A percentile compares a stretch with the other conserved stretches of the same genome.
These are phyloP conservation scores for Therioaphis trifolii DNA, from an alignment of 2,888 invertebrate species.

Conservation along the genomic window DNA sequence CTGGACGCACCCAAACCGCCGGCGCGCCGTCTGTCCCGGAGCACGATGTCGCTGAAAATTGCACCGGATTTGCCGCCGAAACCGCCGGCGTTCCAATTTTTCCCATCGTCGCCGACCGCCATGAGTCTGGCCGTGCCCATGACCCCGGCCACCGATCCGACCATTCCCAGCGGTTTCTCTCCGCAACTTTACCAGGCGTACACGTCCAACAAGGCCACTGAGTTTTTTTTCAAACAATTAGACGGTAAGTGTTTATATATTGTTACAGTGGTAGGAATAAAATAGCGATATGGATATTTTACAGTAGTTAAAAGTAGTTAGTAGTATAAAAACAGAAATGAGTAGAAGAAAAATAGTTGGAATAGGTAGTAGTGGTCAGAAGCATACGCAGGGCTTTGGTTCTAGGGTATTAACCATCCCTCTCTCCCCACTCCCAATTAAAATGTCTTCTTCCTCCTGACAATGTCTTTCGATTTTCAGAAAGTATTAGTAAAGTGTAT, in stretches of 20 bases:
- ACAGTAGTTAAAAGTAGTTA: too few species aligned
- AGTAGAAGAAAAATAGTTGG: too few species aligned
- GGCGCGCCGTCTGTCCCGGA: conserved; percentile 68
- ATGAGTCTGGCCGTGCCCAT: conserved; percentile 68
- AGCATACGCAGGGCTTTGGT: too few species aligned
- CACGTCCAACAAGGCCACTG: conserved; percentile 76
- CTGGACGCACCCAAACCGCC: conserved; percentile 68
- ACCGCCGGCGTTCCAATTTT: conserved; percentile 69
- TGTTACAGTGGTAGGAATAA: too few species aligned
- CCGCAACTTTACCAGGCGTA: conserved; percentile 70
- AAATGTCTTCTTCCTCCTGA: too few species aligned
- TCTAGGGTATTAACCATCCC: too few species aligned
- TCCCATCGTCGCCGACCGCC: conserved; percentile 63
- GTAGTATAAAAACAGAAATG: too few species aligned
- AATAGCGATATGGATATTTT: too few species aligned
- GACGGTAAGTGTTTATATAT: conserved; percentile 72
- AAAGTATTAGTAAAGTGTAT: too few species aligned
- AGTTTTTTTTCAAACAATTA: conserved; percentile 84
- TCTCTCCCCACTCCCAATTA: too few species aligned
- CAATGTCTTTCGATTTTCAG: too few species aligned
- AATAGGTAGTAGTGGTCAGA: too few species aligned
- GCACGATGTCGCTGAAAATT: conserved; percentile 72
- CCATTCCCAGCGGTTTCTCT: conserved; percentile 68
- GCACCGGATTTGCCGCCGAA: conserved; percentile 69
- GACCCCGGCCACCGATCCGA: conserved; percentile 69